Evolutionary conservation across 2,797 vertebrate species (phyloP).

Genomic region (Cephalopachus bancanus): DNA sequence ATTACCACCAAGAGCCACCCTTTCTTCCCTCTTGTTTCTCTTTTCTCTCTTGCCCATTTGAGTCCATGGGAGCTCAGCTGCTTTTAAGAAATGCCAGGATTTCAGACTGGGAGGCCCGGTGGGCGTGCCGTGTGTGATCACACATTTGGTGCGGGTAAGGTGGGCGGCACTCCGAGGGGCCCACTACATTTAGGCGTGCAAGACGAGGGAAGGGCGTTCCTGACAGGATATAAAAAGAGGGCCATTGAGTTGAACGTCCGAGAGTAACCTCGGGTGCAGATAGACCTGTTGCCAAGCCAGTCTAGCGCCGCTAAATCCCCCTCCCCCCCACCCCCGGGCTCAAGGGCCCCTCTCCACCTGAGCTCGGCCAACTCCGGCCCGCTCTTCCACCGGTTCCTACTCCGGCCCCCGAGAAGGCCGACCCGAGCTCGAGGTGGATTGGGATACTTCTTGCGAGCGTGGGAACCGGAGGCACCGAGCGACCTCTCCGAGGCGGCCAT

Average conservation of each 20-base stretch:
- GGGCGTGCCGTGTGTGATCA: background rate
- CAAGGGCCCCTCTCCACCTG: background rate
- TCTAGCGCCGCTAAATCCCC: background rate
- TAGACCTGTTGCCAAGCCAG: conserved; percentile 66
- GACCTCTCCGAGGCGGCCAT: conserved; percentile 9
- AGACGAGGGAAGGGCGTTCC: background rate
- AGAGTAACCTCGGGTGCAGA: conserved; percentile 69
- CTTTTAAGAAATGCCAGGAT: background rate
- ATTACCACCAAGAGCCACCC: background rate
- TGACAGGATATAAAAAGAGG: background rate
- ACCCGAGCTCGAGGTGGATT: background rate
- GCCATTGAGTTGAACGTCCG: conserved; percentile 63
- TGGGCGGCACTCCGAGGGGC: background rate
- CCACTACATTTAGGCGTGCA: background rate
- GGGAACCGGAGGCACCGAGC: conserved; percentile 27
- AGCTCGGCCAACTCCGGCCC: conserved; percentile 10
- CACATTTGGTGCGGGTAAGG: background rate
- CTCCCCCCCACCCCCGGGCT: no score
- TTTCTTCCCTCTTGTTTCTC: background rate
- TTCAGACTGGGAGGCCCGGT: background rate
- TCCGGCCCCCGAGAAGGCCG: background rate
- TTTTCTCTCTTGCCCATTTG: background rate
- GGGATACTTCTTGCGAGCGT: background rate
- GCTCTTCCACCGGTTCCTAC: background rate
- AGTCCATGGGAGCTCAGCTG: background rate